Conservation (phyloP, 2,113 vertebrate genomes). For the Saguinus imperator region DNA sequence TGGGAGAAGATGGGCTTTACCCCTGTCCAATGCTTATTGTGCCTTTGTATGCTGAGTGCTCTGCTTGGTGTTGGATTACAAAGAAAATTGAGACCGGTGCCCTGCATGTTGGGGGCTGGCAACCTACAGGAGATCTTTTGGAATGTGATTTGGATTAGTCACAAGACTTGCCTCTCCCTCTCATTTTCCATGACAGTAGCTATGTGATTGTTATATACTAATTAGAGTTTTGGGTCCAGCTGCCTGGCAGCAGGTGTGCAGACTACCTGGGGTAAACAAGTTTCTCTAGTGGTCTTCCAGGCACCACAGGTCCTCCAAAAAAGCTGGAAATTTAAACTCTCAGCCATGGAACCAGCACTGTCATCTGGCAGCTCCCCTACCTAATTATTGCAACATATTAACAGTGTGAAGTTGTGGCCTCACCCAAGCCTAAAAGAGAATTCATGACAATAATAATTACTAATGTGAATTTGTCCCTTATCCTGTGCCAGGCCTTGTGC, state of each 20-base stretch:
- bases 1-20: background rate
- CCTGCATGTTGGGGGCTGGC: background rate
- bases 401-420: background rate
- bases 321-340: background rate
- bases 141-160: background rate
- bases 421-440: background rate
- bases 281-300: slow-evolving; percentile 14
- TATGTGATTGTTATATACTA: background rate
- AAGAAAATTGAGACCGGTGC: background rate
- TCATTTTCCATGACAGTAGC: background rate
- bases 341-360: background rate
- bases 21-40: background rate
- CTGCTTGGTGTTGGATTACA: background rate
- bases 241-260: background rate
- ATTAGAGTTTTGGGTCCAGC: slow-evolving; percentile 4
- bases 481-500: background rate
- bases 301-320: background rate
- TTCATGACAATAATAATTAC: background rate
- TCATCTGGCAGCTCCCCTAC: background rate
- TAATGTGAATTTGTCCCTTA: background rate
- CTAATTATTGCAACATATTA: background rate
- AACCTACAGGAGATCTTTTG: background rate
- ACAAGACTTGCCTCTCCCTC: background rate
- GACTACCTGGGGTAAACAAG: background rate
- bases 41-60: background rate